Percentiles rank a stretch among this genome's conserved stretches.
Conservation (phyloP, 2,113 vertebrate genomes). For the Cyphomyrus discorhynchus region DNA sequence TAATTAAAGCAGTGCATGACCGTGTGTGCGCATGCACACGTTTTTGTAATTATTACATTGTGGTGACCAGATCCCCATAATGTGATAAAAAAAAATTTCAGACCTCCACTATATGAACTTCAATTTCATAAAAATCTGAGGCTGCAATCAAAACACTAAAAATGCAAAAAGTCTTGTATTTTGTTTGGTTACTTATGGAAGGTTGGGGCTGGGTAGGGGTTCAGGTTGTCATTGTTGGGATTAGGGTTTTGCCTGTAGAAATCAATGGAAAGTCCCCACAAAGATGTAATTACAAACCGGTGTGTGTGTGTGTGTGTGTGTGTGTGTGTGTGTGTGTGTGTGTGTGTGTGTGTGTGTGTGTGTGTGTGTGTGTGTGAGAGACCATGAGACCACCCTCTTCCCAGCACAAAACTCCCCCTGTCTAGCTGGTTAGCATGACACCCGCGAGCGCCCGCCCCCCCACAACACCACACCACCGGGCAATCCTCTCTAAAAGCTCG, state of each 20-base stretch:
- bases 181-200: not conserved
- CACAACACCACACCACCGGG: not conserved
- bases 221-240: not conserved
- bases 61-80: not conserved
- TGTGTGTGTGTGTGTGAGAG: too few species aligned
- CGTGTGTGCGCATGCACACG: not conserved
- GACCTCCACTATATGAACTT: not conserved
- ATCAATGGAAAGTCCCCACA: not conserved
- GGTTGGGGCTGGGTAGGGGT: not conserved
- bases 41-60: not conserved
- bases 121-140: not conserved
- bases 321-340: too few species aligned
- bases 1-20: conserved; percentile 14
- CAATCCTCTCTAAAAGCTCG: not conserved
- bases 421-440: not conserved
- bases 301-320: not conserved
- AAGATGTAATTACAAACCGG: conserved; percentile 12
- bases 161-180: not conserved
- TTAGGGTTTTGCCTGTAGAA: not conserved
- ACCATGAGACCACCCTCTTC: not conserved
- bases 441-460: not conserved
- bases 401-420: not conserved
- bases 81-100: not conserved
- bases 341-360: not conserved
- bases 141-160: not conserved